Conservation (phyloP, 2,888 invertebrate species). For the Notocelia uddmanniana region DNA sequence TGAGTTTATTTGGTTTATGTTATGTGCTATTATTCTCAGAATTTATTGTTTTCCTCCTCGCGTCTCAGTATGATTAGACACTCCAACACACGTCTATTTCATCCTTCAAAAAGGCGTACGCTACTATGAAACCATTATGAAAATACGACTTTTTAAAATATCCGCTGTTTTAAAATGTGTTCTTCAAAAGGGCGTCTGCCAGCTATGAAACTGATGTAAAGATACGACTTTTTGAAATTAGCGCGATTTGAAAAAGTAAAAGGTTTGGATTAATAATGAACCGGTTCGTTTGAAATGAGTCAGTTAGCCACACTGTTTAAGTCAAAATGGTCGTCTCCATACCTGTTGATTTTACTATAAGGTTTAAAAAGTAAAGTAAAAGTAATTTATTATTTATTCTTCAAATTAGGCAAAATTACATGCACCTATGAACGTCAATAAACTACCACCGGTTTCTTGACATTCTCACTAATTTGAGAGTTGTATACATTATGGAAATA, state of each 20-base stretch:
- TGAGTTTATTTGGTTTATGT: too few relatives aligned
- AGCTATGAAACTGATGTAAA: neutral
- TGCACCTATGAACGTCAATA: too few relatives aligned
- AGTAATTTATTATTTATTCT: too few relatives aligned
- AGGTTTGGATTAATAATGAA: neutral
- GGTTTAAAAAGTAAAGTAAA: too few relatives aligned
- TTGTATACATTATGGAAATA: too few relatives aligned
- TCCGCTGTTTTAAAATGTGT: neutral
- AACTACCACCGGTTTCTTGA: too few relatives aligned
- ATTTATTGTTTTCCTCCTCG: neutral
- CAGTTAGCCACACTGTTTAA: neutral
- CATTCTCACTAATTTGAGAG: too few relatives aligned
- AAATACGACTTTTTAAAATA: too few relatives aligned
- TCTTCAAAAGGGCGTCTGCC: neutral
- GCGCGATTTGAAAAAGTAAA: neutral
- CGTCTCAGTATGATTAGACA: neutral
- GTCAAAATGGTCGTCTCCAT: too few relatives aligned
- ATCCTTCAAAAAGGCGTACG: neutral
- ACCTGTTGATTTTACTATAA: too few relatives aligned
- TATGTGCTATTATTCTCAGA: neutral
- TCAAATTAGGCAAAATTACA: too few relatives aligned
- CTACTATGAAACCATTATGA: too few relatives aligned
- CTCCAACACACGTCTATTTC: neutral
- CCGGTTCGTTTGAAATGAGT: neutral
- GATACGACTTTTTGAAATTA: neutral